A percentile compares a stretch with the other conserved stretches of the same genome.
These are phyloP conservation scores for Pimephales promelas DNA, from an alignment of 2,113 vertebrate genomes.

Conservation along the genomic window DNA sequence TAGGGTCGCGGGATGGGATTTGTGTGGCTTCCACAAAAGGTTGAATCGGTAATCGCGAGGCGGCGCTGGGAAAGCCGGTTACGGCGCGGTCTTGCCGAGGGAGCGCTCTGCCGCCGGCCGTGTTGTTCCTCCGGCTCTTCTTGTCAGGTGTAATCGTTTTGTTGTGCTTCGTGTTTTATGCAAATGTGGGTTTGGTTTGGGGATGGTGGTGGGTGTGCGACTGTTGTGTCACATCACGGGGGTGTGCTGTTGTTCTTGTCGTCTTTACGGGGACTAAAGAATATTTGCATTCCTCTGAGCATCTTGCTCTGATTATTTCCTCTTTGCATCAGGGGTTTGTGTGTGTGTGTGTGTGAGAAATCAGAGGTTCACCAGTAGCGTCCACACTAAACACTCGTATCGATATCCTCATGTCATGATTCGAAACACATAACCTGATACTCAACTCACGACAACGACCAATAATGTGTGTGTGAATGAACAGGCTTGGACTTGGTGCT, in stretches of 20 bases:
- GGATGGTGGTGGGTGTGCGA: constrained; percentile 12
- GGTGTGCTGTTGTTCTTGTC: constrained; percentile 51
- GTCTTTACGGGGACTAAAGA: constrained; percentile 52
- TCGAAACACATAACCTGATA: too few species aligned
- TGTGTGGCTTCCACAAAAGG: constrained; percentile 77
- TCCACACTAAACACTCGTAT: too few species aligned
- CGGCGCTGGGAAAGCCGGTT: constrained; percentile 75
- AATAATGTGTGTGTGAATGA: too few species aligned
- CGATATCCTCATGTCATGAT: too few species aligned
- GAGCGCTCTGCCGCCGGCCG: constrained; percentile 76
- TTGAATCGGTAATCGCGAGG: constrained; percentile 75
- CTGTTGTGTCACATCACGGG: constrained; percentile 2
- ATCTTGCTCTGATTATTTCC: constrained; percentile 75
- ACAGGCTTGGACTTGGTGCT: too few species aligned
- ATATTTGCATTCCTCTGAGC: constrained; percentile 80
- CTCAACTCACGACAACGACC: too few species aligned
- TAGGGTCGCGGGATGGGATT: constrained; percentile 82
- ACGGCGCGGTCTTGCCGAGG: constrained; percentile 73
- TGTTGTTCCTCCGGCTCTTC: constrained; percentile 79
- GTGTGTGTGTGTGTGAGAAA: too few species aligned
- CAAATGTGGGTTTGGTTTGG: constrained; percentile 75
- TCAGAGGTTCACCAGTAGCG: too few species aligned
- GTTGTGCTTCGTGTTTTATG: constrained; percentile 84
- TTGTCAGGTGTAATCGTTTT: constrained; percentile 86
- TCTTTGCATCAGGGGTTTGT: constrained; percentile 66